These are phyloP conservation scores for Romanogobio albipinnatus DNA, from an alignment of 2,113 vertebrate species.

Conservation along the genomic window DNA sequence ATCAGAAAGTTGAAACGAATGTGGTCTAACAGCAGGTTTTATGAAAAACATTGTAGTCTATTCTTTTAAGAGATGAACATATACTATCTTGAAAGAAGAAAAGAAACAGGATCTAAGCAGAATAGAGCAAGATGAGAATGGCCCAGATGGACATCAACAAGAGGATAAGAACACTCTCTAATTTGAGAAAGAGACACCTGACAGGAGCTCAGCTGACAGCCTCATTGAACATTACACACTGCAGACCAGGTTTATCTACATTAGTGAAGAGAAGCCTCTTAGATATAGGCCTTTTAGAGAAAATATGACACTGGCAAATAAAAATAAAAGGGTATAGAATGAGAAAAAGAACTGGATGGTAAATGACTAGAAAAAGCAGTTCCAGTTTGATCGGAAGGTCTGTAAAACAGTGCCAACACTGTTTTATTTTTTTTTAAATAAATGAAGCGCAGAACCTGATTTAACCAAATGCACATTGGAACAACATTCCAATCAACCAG, in stretches of 20 bases:
- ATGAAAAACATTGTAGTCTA: background rate
- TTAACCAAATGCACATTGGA: too few species aligned
- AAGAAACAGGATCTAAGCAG: background rate
- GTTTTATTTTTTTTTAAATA: background rate
- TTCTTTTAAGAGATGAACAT: background rate
- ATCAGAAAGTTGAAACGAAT: too few species aligned
- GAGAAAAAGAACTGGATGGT: background rate
- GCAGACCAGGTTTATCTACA: background rate
- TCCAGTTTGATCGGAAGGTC: background rate
- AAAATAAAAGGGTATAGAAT: background rate
- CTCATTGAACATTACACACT: background rate
- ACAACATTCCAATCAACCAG: too few species aligned
- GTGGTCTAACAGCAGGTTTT: too few species aligned
- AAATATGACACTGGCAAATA: background rate
- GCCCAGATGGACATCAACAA: background rate
- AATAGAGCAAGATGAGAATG: background rate
- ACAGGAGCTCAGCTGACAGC: conserved; percentile 13
- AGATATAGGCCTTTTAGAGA: background rate
- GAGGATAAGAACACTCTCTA: background rate
- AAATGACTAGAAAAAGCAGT: background rate
- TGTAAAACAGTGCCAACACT: background rate
- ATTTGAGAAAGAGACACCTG: background rate
- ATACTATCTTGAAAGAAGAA: background rate
- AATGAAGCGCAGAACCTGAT: background rate
- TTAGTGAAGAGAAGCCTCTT: background rate